Percentiles rank a stretch among this genome's conserved stretches.
Evolutionary conservation across 2,113 vertebrate genomes (phyloP).

Genomic region (Gallinago media): DNA sequence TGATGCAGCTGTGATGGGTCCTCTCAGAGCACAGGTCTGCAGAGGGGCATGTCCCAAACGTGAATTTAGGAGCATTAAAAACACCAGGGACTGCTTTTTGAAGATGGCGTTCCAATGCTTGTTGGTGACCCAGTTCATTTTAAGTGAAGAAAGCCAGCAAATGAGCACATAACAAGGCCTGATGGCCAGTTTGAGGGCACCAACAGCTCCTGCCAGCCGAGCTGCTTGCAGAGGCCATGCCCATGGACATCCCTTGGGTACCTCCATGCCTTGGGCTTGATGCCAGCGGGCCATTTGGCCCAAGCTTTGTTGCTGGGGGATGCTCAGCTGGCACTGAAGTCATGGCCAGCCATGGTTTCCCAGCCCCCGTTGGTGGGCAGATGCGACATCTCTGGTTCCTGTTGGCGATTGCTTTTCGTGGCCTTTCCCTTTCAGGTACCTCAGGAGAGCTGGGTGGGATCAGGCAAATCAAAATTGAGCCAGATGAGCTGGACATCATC

Average conservation of each 20-base stretch:
- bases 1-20: background rate
- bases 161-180: rapidly evolving
- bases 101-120: rapidly evolving
- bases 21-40: rapidly evolving
- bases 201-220: background rate
- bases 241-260: background rate
- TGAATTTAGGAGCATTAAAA: background rate
- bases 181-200: background rate
- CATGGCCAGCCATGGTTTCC: rapidly evolving
- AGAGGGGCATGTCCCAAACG: background rate
- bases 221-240: background rate
- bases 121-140: background rate
- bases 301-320: background rate
- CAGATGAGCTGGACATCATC: slow-evolving; percentile 92
- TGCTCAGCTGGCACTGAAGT: background rate
- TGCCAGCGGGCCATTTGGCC: background rate
- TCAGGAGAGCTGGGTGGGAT: slow-evolving; percentile 88
- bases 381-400: background rate
- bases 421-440: slow-evolving; percentile 78
- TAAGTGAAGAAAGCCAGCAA: background rate
- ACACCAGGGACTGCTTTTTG: background rate
- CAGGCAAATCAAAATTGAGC: slow-evolving; percentile 94
- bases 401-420: background rate
- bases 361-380: background rate
- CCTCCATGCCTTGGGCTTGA: background rate